A percentile compares a stretch with the other conserved stretches of the same genome.
phyloP scores from a whole-genome alignment of 1,140 invertebrate genomes.

The Parasteatoda tepidariorum region DNA sequence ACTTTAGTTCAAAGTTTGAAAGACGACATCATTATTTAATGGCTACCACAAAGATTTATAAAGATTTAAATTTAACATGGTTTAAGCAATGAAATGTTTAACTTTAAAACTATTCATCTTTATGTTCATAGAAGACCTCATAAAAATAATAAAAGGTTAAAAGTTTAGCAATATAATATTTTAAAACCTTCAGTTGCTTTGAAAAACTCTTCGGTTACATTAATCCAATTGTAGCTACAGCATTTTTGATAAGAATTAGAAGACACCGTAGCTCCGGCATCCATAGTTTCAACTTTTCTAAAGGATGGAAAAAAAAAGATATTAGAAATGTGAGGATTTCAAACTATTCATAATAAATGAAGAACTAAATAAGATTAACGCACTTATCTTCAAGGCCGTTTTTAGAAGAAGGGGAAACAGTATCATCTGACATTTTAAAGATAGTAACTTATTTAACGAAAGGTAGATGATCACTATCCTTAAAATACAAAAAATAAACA shows the following conservation, averaged over 20 bases:
- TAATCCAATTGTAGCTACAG: constrained; percentile 77
- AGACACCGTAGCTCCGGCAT: not conserved
- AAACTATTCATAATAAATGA: too few species aligned
- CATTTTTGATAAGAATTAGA: constrained; percentile 28
- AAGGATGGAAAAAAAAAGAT: too few species aligned
- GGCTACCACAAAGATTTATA: not conserved
- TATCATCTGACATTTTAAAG: too few species aligned
- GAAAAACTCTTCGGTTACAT: constrained; percentile 82
- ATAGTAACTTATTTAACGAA: too few species aligned
- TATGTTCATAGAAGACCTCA: not conserved
- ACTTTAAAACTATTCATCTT: not conserved
- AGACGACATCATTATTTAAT: not conserved
- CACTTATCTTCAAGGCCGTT: too few species aligned
- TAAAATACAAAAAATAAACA: too few species aligned
- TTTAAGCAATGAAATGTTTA: not conserved
- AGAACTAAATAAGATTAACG: too few species aligned
- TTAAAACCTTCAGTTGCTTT: constrained; percentile 77
- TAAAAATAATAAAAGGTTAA: not conserved
- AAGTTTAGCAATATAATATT: not conserved
- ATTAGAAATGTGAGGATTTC: too few species aligned
- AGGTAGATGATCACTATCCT: too few species aligned
- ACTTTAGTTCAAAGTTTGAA: constrained; percentile 19
- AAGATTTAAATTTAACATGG: not conserved
- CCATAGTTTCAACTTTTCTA: not conserved
- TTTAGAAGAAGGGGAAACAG: too few species aligned